Evolutionary conservation across 2,888 invertebrate genomes (phyloP).

Genomic region (Hartigia nigra): DNA sequence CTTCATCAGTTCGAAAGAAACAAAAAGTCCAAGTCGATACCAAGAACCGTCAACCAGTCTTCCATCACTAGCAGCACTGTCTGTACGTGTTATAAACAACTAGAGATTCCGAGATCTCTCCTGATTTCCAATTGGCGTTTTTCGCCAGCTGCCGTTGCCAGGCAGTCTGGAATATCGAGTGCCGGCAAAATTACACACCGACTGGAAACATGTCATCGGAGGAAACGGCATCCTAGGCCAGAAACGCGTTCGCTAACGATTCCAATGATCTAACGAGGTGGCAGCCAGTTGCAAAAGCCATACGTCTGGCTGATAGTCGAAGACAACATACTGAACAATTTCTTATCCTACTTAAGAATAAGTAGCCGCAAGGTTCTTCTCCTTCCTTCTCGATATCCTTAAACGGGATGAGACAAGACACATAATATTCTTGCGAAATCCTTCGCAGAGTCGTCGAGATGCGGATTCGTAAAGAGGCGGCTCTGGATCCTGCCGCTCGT

Average conservation of each 20-base stretch:
- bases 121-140: conserved; percentile 6
- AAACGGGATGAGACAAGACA: neutral
- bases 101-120: neutral
- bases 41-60: conserved; percentile 1
- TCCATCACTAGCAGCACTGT: neutral
- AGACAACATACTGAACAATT: neutral
- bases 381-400: neutral
- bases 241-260: neutral
- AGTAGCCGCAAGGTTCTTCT: neutral
- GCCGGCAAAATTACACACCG: neutral
- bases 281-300: neutral
- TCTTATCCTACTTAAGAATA: neutral
- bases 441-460: neutral
- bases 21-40: conserved; percentile 19
- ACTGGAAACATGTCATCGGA: neutral
- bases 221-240: neutral
- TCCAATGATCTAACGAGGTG: neutral
- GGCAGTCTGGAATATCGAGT: conserved; percentile 45
- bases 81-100: neutral
- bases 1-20: conserved; percentile 29
- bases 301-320: neutral
- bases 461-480: neutral
- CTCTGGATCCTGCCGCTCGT: conserved; percentile 31
- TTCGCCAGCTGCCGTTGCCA: conserved; percentile 42
- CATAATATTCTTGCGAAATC: neutral